Base-by-base conservation (phyloP, 2,888 invertebrate species). In the Aspidiotus destructor region DNA sequence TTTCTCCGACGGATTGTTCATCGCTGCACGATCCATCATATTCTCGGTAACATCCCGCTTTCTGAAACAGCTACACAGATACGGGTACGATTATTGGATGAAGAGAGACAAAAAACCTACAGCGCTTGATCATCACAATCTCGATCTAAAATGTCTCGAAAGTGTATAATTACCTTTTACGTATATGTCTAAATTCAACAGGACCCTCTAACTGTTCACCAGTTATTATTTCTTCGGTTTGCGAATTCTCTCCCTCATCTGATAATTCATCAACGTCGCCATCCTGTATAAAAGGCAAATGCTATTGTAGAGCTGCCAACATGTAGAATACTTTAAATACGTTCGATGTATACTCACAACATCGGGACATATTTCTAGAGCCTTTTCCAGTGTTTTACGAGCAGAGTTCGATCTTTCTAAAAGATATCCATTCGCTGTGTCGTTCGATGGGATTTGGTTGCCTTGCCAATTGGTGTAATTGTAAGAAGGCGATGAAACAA, bases 391-490 rank as follows among this genome's bases (percentile, higher is more conserved):
- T 0, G 92, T 94, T 76, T 91, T 89, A 72, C 91, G 85, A 0
- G 96, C 96, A 72, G 94, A 95, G 76, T 90, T 92, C 72, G 95
- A 95, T 72, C 96, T 83, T 77, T 96, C 96, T 73, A 97, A 79
- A 81, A 92, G 94, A 78, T 91, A 96, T 65, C 95, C 94, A 77
- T 92, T 95, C 48, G 94, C 90, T 17, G 89, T 91, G 77, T 97
- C 96, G 79, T 96, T 96, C 69, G 94, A 94, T 74, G 92, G 92
- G 28, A 92, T 89, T 40, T 57, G 48, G 48, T 58, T 57, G 9
- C 58, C 58, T 15, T 85, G 85, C 76, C 95, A 95, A 92, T 94
- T 95, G 71, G 91, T 90, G 75, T 86, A 91, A 67, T 88, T 86
- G 77, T 93, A 94, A 75, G 86, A 86, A 40, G 84, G 80, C 74